A percentile compares a stretch with the other conserved stretches of the same genome.
These are phyloP conservation scores for Eidolon dupreanum DNA, from an alignment of 2,797 vertebrate species.

Conservation along the genomic window DNA sequence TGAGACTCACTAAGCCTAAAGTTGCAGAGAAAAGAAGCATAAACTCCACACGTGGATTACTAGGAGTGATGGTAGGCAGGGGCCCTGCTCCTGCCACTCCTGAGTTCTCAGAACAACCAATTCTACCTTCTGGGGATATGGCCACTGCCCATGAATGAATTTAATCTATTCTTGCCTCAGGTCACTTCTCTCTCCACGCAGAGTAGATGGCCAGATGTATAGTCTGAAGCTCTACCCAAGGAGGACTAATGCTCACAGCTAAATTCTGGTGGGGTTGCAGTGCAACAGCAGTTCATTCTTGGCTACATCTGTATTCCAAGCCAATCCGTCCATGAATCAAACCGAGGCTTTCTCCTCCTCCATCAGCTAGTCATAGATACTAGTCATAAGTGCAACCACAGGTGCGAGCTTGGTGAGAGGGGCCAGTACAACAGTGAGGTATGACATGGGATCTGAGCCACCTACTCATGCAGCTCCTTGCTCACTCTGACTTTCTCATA, in stretches of 20 bases:
- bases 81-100: too few relatives aligned
- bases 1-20: neutral
- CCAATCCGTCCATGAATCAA: neutral
- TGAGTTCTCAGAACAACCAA: neutral
- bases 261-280: neutral
- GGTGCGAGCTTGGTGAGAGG: accelerated
- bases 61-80: too few relatives aligned
- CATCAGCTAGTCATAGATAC: neutral
- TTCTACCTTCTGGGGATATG: neutral
- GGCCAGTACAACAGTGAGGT: neutral
- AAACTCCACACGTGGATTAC: neutral
- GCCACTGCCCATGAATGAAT: neutral
- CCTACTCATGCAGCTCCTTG: neutral
- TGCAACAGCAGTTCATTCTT: neutral
- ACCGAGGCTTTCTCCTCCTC: neutral
- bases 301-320: neutral
- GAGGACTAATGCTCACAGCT: neutral
- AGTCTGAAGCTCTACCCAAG: neutral
- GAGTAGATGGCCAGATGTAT: neutral
- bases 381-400: neutral
- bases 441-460: neutral
- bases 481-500: neutral
- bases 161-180: neutral
- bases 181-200: neutral
- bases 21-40: neutral